A percentile compares a stretch with the other conserved stretches of the same genome.
phyloP scores from a whole-genome alignment of 1,140 invertebrate genomes.

The Zelostemma sp. region DNA sequence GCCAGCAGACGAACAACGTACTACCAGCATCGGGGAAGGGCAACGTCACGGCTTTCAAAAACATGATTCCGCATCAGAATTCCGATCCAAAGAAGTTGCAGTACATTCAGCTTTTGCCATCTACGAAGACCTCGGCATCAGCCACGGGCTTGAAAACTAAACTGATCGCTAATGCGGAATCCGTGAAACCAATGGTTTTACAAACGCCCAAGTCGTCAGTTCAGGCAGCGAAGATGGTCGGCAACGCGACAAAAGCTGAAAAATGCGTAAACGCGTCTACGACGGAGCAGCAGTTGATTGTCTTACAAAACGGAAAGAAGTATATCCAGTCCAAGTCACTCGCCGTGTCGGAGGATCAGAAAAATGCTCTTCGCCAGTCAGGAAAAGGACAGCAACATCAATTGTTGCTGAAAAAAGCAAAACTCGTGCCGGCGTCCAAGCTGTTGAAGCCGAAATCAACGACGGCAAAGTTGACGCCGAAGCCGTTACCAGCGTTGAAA shows the following conservation, averaged over 20 bases:
- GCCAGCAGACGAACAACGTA: conserved; percentile 33
- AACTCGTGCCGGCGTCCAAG: no score
- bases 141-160: no score
- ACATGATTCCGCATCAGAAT: conserved; percentile 21
- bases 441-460: background rate
- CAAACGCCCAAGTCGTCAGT: no score
- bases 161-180: no score
- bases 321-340: conserved; percentile 24
- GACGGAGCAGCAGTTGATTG: conserved; percentile 7
- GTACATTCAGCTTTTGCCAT: conserved; percentile 1
- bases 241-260: background rate
- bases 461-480: background rate
- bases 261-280: no score
- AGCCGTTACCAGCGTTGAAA: background rate
- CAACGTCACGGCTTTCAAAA: conserved; percentile 20
- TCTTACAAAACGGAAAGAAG: conserved; percentile 46
- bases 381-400: no score
- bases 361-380: background rate
- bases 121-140: conserved; percentile 13
- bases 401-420: no score
- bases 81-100: conserved; percentile 20
- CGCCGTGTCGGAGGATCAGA: background rate
- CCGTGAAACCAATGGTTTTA: no score
- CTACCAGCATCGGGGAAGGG: background rate
- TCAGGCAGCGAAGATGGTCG: background rate